Conservation (phyloP, 2,113 vertebrate species). For the Pungitius pungitius region DNA sequence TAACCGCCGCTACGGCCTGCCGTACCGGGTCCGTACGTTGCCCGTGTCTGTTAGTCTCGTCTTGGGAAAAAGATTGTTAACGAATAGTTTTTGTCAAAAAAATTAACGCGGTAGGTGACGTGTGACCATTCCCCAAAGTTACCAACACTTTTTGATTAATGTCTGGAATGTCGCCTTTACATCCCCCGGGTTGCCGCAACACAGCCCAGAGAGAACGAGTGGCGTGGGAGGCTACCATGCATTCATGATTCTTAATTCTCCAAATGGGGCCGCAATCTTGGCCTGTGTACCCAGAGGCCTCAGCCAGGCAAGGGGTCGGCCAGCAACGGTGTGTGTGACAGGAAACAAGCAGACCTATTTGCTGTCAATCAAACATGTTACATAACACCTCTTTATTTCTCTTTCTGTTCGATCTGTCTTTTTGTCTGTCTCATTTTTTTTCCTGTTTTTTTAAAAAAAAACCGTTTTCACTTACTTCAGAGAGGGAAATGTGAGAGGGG, state of each 20-base stretch:
- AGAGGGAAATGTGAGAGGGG: conserved; percentile 36
- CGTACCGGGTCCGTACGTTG: too few relatives aligned
- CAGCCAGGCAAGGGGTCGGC: conserved; percentile 49
- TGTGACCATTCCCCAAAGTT: too few relatives aligned
- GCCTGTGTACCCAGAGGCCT: conserved; percentile 58
- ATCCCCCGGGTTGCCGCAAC: too few relatives aligned
- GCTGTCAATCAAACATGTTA: conserved; percentile 69
- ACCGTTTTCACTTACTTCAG: conserved; percentile 53
- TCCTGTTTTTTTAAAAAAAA: conserved; percentile 27
- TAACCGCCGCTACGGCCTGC: too few relatives aligned
- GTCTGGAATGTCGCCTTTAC: too few relatives aligned
- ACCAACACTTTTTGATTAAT: too few relatives aligned
- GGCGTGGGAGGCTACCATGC: conserved; percentile 28
- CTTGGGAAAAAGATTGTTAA: too few relatives aligned
- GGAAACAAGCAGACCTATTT: conserved; percentile 63
- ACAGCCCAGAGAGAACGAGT: conserved; percentile 7
- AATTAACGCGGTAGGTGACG: too few relatives aligned
- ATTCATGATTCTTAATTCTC: conserved; percentile 58
- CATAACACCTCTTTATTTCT: conserved; percentile 55
- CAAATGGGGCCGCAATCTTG: conserved; percentile 57
- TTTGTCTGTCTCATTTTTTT: conserved; percentile 50
- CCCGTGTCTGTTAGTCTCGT: too few relatives aligned
- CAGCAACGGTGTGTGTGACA: conserved; percentile 66
- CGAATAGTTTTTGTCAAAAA: too few relatives aligned
- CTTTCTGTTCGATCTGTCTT: conserved; percentile 39